phyloP scores from a whole-genome alignment of 2,113 vertebrate genomes.

The Rhombomys opimus region DNA sequence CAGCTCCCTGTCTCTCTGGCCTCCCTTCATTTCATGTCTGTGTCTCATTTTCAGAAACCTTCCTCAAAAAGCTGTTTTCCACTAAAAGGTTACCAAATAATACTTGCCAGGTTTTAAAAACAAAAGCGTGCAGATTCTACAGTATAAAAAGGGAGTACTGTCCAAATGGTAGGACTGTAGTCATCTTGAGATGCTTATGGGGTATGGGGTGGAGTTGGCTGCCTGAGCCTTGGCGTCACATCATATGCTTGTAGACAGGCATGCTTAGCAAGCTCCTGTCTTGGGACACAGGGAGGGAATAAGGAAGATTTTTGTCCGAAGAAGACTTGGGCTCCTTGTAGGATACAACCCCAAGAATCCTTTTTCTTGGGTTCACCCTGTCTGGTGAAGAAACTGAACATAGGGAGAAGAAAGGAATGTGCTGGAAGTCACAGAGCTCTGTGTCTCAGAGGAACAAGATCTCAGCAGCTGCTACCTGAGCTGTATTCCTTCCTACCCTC shows the following conservation, averaged over 20 bases:
- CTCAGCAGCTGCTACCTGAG: no score
- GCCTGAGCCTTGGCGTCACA: no score
- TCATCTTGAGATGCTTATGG: not conserved
- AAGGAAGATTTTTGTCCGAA: not conserved
- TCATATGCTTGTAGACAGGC: not conserved
- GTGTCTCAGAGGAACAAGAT: not conserved
- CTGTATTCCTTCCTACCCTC: not conserved
- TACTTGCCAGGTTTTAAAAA: not conserved
- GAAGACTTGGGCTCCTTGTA: not conserved
- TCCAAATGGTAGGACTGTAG: not conserved
- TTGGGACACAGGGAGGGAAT: not conserved
- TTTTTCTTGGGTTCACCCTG: not conserved
- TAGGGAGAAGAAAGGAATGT: not conserved
- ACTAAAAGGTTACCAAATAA: not conserved
- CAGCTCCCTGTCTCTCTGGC: not conserved
- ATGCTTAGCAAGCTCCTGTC: not conserved
- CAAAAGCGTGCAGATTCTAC: not conserved
- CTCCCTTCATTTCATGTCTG: not conserved
- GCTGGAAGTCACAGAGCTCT: not conserved
- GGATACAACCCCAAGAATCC: not conserved
- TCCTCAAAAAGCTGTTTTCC: slow-evolving; percentile 15
- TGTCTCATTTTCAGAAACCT: slow-evolving; percentile 9
- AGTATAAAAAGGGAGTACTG: not conserved
- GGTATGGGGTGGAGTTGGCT: not conserved
- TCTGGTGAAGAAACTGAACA: not conserved